Conservation (phyloP, 2,113 vertebrate genomes). For the Gasterosteus nipponicus region DNA sequence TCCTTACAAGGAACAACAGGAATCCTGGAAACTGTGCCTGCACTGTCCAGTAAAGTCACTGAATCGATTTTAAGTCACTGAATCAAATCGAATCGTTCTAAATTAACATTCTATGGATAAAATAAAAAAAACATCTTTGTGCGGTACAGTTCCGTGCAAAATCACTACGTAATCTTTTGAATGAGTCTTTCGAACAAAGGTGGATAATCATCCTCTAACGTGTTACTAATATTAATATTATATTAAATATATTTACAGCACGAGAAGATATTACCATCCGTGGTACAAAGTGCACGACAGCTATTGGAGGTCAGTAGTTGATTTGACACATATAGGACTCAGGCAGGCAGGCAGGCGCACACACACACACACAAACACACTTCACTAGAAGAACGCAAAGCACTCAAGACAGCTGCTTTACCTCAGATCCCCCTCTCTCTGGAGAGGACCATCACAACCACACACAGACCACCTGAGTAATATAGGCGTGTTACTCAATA, state of each 20-base stretch:
- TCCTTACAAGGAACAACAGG: no score
- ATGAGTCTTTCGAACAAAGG: background rate
- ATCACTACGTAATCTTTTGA: background rate
- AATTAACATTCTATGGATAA: no score
- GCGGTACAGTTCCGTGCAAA: background rate
- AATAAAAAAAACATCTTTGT: background rate
- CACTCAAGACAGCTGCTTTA: conserved; percentile 29
- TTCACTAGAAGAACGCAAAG: conserved; percentile 7
- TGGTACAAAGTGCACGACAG: conserved; percentile 6
- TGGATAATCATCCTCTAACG: background rate
- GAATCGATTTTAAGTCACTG: no score
- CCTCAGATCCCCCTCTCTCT: conserved; percentile 30
- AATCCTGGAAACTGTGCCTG: no score
- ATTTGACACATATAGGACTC: background rate
- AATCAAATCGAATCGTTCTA: no score
- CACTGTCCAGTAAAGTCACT: no score
- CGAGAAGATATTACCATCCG: background rate
- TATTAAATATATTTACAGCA: background rate
- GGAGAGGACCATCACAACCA: conserved; percentile 22
- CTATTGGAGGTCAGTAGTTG: conserved; percentile 5
- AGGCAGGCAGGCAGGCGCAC: background rate
- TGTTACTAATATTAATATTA: no score
- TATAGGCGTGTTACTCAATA: conserved; percentile 34
- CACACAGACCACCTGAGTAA: conserved; percentile 41
- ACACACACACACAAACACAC: background rate